Evolutionary conservation across 1,140 invertebrate genomes (phyloP).

Genomic region (Saccostrea glomerata): DNA sequence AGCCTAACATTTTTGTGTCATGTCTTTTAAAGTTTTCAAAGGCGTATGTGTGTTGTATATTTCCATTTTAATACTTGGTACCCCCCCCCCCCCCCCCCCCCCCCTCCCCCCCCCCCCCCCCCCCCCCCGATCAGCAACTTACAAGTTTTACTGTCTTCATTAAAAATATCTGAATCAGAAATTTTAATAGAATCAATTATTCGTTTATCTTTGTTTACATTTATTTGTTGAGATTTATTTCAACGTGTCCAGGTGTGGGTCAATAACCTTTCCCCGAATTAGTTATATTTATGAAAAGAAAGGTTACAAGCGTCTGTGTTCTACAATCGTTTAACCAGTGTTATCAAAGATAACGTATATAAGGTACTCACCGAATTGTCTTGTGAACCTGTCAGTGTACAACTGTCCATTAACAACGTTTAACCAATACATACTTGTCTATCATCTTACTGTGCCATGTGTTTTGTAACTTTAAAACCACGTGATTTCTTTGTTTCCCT

Average conservation of each 20-base stretch:
- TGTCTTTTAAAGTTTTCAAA: too few relatives aligned
- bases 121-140: too few relatives aligned
- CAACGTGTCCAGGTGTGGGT: not conserved
- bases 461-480: constrained; percentile 1
- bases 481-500: not conserved
- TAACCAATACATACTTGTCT: constrained; percentile 3
- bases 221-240: too few relatives aligned
- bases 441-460: not conserved
- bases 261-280: not conserved
- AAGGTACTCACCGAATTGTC: not conserved
- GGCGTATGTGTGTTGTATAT: too few relatives aligned
- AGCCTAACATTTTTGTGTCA: too few relatives aligned
- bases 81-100: too few relatives aligned
- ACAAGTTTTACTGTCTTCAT: too few relatives aligned
- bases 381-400: not conserved
- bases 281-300: not conserved
- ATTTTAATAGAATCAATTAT: too few relatives aligned
- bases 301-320: not conserved
- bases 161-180: too few relatives aligned
- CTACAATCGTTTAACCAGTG: not conserved
- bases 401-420: constrained; percentile 3
- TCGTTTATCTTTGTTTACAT: not conserved
- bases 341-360: not conserved
- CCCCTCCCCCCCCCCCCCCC: too few relatives aligned
- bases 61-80: too few relatives aligned